Percentiles rank a stretch among this genome's conserved stretches.
phyloP scores from a whole-genome alignment of 2,888 invertebrate genomes.

The Steinernema scapterisci region DNA sequence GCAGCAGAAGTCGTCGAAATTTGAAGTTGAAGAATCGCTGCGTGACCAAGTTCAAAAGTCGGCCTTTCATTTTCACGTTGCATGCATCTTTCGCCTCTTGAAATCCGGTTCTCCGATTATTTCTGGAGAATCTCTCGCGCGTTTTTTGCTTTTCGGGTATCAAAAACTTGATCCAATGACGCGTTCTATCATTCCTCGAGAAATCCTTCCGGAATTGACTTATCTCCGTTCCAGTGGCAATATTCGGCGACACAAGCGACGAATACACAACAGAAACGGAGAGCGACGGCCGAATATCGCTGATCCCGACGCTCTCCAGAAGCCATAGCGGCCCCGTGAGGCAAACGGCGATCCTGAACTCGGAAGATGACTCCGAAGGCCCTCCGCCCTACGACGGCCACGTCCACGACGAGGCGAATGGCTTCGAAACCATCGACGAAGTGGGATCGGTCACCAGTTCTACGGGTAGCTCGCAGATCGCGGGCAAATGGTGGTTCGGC shows the following conservation, averaged over 20 bases:
- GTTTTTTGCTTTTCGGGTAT: background rate
- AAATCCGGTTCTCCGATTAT: too few relatives aligned
- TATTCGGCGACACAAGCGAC: conserved; percentile 66
- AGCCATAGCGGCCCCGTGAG: conserved; percentile 30
- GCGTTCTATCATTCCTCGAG: conserved; percentile 1
- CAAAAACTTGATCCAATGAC: background rate
- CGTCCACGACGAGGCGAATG: conserved; percentile 36
- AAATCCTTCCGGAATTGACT: background rate
- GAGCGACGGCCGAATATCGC: conserved; percentile 38
- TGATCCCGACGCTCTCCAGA: conserved; percentile 36
- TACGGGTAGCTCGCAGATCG: conserved; percentile 57
- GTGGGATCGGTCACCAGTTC: conserved; percentile 57
- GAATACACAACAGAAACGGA: conserved; percentile 62
- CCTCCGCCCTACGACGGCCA: conserved; percentile 8
- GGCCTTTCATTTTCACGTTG: background rate
- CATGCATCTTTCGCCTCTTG: too few relatives aligned
- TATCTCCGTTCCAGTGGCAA: conserved; percentile 51
- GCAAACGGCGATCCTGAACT: conserved; percentile 34
- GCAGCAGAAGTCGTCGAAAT: too few relatives aligned
- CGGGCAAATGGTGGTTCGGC: conserved; percentile 66
- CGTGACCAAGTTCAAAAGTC: background rate
- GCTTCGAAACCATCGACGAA: conserved; percentile 29
- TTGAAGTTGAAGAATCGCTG: background rate
- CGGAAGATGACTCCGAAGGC: conserved; percentile 35
- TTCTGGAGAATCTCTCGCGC: too few relatives aligned